Evolutionary conservation across 2,113 vertebrate species (phyloP), one percentile per base, ranked within the genome.

Genomic region (Phylloscopus trochiloides): DNA sequence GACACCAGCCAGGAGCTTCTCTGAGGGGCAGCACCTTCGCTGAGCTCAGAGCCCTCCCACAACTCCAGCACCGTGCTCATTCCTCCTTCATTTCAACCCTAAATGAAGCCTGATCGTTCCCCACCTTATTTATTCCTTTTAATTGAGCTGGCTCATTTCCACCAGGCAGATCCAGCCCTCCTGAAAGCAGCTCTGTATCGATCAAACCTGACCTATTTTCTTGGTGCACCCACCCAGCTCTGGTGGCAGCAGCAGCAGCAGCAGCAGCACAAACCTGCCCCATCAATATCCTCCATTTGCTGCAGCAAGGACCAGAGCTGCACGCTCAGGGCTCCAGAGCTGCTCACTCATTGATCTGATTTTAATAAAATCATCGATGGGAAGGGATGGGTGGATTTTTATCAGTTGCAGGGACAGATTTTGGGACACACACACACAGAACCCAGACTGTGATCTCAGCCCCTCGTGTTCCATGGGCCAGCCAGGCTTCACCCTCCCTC

Each of bases 141-240:
- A 96, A 92, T 87, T 71, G 83, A 92, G 80, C 57, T 9, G 61
- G 11, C 47, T 72, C 76, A 6, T 81, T 77, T 71, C 40, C 55
- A 18, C 26, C 11, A 51, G 81, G 92, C 13, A 52, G 68, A 63
- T 26, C 12, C 55, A 67, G 80, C 20, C 43, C 68, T 92, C 83
- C 43, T 5, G 6, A 55, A 92, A 81, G 48, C 88, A 86, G 76
- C 67, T 57, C 67, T 14, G 70, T 94, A 97, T 96, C 65, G 96
- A 97, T 96, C 84, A 75, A 94, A 96, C 34, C 91, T 93, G 88
- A 94, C 96, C 95, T 95, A 97, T 96, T 97, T 96, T 86, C 96
- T 57, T 63, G 68, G 79, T 21, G 68, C 57, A 1, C 70, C 91
- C 91, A 43, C 66, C 54, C 47, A 12, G 81, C 36, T 47, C 34